Evolutionary conservation across 2,113 vertebrate species (phyloP).

Genomic region (Lates calcarifer): DNA sequence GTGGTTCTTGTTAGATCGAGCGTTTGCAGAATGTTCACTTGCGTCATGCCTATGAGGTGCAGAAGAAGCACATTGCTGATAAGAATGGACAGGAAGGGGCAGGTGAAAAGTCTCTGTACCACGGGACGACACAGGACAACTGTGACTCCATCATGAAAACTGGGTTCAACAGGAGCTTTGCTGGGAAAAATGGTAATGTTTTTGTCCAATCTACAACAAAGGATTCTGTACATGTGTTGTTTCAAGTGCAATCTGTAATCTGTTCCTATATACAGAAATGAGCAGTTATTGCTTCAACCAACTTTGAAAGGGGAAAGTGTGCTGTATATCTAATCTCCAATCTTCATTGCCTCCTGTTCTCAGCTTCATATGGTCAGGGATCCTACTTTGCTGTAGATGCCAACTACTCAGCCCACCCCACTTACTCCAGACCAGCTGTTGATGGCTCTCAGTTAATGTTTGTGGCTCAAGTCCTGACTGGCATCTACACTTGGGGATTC

Average conservation of each 20-base stretch:
- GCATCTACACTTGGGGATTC: constrained; percentile 62
- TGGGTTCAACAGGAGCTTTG: constrained; percentile 75
- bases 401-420: constrained; percentile 62
- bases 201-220: no score
- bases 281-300: no score
- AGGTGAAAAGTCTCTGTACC: constrained; percentile 65
- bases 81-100: constrained; percentile 31
- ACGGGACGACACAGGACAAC: constrained; percentile 57
- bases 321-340: no score
- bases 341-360: constrained; percentile 19
- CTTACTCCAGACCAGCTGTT: constrained; percentile 60
- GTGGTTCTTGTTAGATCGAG: constrained; percentile 59
- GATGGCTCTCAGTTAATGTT: constrained; percentile 79
- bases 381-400: constrained; percentile 82
- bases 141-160: constrained; percentile 57
- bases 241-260: no score
- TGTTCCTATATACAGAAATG: no score
- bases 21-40: constrained; percentile 70
- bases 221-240: no score
- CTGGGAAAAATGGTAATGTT: constrained; percentile 80
- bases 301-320: no score
- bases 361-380: constrained; percentile 64
- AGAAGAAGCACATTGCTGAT: constrained; percentile 43
- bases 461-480: constrained; percentile 79
- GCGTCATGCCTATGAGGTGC: constrained; percentile 51